These are phyloP conservation scores for Lycodopsis pacificus DNA, from an alignment of 2,797 vertebrate genomes.

Conservation along the genomic window DNA sequence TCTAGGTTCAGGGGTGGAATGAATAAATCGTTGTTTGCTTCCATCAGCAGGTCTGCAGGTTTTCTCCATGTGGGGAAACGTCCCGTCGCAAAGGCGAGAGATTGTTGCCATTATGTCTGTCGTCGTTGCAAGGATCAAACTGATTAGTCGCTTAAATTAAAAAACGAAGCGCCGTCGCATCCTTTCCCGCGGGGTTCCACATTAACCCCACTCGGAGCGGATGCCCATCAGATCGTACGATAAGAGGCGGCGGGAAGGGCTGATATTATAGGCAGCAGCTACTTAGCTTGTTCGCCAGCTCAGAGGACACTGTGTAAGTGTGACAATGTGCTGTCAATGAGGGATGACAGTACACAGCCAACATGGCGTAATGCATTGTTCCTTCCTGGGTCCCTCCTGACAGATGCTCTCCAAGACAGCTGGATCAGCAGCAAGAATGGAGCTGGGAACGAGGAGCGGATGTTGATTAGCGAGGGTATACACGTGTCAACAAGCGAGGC, in stretches of 20 bases:
- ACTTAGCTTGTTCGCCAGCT: conserved; percentile 67
- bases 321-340: conserved; percentile 82
- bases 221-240: conserved; percentile 53
- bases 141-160: conserved; percentile 50
- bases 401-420: conserved; percentile 82
- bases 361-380: conserved; percentile 79
- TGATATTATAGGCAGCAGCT: conserved; percentile 71
- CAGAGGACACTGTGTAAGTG: conserved; percentile 72
- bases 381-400: conserved; percentile 77
- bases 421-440: conserved; percentile 71
- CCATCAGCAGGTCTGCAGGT: conserved; percentile 39
- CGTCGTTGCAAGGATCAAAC: conserved; percentile 13
- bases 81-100: conserved; percentile 3
- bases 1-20: conserved; percentile 75
- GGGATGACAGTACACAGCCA: conserved; percentile 81
- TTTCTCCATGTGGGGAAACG: conserved; percentile 7
- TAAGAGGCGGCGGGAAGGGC: conserved; percentile 54
- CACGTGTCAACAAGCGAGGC: conserved; percentile 65
- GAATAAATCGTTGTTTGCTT: conserved; percentile 77
- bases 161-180: conserved; percentile 26
- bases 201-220: conserved; percentile 35
- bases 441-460: conserved; percentile 46
- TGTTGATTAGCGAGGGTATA: conserved; percentile 65
- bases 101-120: conserved; percentile 12
- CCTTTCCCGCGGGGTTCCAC: conserved; percentile 23